These are phyloP conservation scores for Hozukius guyotensis DNA, from an alignment of 2,797 vertebrate species.

Conservation along the genomic window DNA sequence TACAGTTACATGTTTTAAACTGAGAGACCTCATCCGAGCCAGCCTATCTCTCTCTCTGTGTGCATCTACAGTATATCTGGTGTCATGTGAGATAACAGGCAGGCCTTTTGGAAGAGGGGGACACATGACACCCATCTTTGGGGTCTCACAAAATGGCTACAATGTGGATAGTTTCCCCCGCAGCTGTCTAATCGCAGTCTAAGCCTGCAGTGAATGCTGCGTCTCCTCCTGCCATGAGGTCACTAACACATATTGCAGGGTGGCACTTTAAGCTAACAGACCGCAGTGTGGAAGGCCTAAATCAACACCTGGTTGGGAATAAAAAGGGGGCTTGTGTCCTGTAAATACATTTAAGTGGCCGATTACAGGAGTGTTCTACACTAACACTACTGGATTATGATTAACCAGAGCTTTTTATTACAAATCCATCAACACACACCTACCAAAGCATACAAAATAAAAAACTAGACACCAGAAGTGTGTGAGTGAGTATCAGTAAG, in stretches of 20 bases:
- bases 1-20: constrained; percentile 73
- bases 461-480: background rate
- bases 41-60: constrained; percentile 8
- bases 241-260: constrained; percentile 62
- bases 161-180: constrained; percentile 71
- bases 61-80: constrained; percentile 63
- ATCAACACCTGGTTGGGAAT: constrained; percentile 76
- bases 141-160: constrained; percentile 76
- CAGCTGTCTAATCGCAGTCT: constrained; percentile 75
- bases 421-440: background rate
- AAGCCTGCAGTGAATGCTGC: constrained; percentile 61
- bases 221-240: constrained; percentile 64
- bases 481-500: background rate
- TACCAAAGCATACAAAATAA: background rate
- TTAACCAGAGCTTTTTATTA: constrained; percentile 1
- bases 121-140: constrained; percentile 72
- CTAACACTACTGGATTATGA: constrained; percentile 1
- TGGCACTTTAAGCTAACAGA: constrained; percentile 68
- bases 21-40: constrained; percentile 57
- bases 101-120: constrained; percentile 68
- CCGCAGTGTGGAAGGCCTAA: constrained; percentile 63
- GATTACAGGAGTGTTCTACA: constrained; percentile 17
- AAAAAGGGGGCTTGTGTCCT: constrained; percentile 31
- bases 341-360: constrained; percentile 21
- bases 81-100: constrained; percentile 74